Conservation (phyloP, 1,140 invertebrate genomes). For the honey bee (Apis mellifera) region DNA sequence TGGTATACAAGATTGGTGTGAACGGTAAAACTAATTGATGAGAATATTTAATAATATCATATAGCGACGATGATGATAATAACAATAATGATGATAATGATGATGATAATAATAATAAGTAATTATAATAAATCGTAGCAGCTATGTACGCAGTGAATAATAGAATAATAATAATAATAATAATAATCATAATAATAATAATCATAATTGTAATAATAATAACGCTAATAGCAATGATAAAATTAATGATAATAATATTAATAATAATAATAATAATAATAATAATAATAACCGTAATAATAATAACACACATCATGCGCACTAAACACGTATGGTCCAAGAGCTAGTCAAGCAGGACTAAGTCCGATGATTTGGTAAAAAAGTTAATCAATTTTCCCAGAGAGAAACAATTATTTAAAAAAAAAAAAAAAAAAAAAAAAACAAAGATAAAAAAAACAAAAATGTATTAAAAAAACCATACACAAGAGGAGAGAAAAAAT, state of each 20-base stretch:
- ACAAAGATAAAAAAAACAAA: constrained; percentile 30
- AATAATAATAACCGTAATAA: constrained; percentile 55
- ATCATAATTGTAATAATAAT: constrained; percentile 37
- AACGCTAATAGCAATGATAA: constrained; percentile 52
- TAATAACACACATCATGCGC: constrained; percentile 78
- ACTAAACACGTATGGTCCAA: constrained; percentile 75
- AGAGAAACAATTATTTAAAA: constrained; percentile 47
- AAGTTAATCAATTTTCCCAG: constrained; percentile 45
- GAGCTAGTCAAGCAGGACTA: constrained; percentile 76
- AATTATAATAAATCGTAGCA: constrained; percentile 28
- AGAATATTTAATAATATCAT: constrained; percentile 12
- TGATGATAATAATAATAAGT: constrained; percentile 44
- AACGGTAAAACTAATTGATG: neutral
- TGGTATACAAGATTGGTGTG: constrained; percentile 21
- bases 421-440: constrained; percentile 38
- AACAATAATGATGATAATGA: constrained; percentile 44
- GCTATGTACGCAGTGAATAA: constrained; percentile 15
- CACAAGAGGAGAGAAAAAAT: constrained; percentile 63
- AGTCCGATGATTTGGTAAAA: constrained; percentile 54
- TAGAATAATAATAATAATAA: constrained; percentile 33
- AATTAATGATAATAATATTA: constrained; percentile 46
- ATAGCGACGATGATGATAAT: constrained; percentile 37
- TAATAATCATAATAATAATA: constrained; percentile 33
- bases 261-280: constrained; percentile 49
- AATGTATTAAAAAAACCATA: constrained; percentile 26